A percentile compares a stretch with the other conserved stretches of the same genome.
Conservation (phyloP, 2,888 invertebrate species). For the Lepidochitona cinerea region DNA sequence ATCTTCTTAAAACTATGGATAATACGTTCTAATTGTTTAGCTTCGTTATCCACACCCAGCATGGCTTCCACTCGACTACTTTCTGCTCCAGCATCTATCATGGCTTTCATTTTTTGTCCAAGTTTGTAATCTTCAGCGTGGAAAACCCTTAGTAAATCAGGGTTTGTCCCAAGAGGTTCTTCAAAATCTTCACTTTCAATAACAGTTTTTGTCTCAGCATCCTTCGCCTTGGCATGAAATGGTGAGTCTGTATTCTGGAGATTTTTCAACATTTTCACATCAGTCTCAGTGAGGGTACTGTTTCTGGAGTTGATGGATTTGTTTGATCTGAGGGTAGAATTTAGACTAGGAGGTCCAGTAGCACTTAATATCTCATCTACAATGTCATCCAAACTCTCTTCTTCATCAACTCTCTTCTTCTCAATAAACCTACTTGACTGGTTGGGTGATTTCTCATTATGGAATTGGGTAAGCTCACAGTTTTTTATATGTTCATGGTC, state of each 20-base stretch:
- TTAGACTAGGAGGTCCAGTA: constrained; percentile 40
- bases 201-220: constrained; percentile 11
- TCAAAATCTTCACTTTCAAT: constrained; percentile 29
- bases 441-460: neutral
- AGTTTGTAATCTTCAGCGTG: constrained; percentile 44
- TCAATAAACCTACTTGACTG: constrained; percentile 50
- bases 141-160: constrained; percentile 41
- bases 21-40: constrained; percentile 53
- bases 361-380: constrained; percentile 63
- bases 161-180: constrained; percentile 40
- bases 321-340: constrained; percentile 41
- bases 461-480: neutral
- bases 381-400: constrained; percentile 55
- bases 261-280: constrained; percentile 42
- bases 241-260: constrained; percentile 48
- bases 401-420: constrained; percentile 36
- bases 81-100: constrained; percentile 49
- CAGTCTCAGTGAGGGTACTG: constrained; percentile 54
- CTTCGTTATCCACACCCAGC: constrained; percentile 47
- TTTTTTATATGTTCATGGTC: constrained; percentile 18
- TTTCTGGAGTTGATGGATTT: constrained; percentile 32
- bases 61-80: constrained; percentile 32
- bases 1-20: constrained; percentile 59
- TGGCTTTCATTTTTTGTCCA: constrained; percentile 48
- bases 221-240: constrained; percentile 47